A percentile compares a stretch with the other conserved stretches of the same genome.
These are phyloP conservation scores for Drosophila yooni DNA, from an alignment of 2,888 invertebrate species.

Conservation along the genomic window DNA sequence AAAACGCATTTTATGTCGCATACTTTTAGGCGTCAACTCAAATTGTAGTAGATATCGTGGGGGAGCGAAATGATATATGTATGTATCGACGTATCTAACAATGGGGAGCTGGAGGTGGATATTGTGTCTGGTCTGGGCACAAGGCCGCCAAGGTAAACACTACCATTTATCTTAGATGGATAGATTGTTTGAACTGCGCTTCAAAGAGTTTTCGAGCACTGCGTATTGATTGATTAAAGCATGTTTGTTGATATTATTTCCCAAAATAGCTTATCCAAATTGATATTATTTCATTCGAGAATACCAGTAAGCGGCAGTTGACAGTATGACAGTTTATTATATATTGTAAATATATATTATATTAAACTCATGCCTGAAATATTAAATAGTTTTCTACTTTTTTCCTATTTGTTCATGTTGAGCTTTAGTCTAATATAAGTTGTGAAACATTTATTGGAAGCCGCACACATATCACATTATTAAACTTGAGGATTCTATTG, in stretches of 20 bases:
- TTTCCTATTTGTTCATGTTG: not conserved
- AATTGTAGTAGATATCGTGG: conserved; percentile 34
- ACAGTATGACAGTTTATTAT: not conserved
- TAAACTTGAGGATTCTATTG: not conserved
- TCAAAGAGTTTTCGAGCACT: conserved; percentile 3
- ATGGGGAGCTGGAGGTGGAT: not conserved
- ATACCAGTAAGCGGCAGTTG: not conserved
- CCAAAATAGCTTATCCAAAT: not conserved
- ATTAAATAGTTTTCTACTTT: not conserved
- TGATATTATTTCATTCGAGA: not conserved
- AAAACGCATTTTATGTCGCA: conserved; percentile 55
- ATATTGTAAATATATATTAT: not conserved
- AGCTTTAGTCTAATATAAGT: not conserved
- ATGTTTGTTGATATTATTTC: not conserved
- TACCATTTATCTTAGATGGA: conserved; percentile 8
- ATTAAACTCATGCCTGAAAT: not conserved
- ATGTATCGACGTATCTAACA: conserved; percentile 8
- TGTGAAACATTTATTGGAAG: not conserved
- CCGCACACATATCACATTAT: not conserved
- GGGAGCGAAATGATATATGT: conserved; percentile 44
- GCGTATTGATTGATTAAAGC: not conserved
- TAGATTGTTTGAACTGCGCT: conserved; percentile 31
- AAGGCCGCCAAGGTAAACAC: conserved; percentile 44
- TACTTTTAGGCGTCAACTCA: conserved; percentile 64
- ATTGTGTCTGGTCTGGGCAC: conserved; percentile 33